Percentiles rank a stretch among this genome's conserved stretches.
Conservation (phyloP, 1,140 invertebrate genomes). For the Probaryconus sp. region DNA sequence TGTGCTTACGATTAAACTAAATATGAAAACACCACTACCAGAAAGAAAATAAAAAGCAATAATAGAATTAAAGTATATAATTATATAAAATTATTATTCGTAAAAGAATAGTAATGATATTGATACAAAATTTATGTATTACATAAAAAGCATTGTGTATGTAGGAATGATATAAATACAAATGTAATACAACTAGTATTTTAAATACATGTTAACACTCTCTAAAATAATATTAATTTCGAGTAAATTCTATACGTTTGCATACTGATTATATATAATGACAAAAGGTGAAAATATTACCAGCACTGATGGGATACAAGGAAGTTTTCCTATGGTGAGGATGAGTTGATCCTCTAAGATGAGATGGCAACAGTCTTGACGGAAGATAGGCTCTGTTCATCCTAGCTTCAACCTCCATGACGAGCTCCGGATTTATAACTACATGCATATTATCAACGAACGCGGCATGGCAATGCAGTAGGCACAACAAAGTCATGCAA, state of each 20-base stretch:
- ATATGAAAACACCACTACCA: slow-evolving; percentile 34
- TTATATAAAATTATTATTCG: slow-evolving; percentile 22
- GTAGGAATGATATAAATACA: slow-evolving; percentile 13
- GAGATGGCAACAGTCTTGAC: slow-evolving; percentile 80
- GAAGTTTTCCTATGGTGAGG: slow-evolving; percentile 76
- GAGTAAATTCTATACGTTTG: too few species aligned
- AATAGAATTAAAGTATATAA: slow-evolving; percentile 9
- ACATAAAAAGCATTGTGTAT: slow-evolving; percentile 42
- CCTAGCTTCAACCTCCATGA: slow-evolving; percentile 91
- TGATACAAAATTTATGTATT: slow-evolving; percentile 41
- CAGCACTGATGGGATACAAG: slow-evolving; percentile 73
- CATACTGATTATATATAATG: too few species aligned
- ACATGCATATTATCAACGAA: slow-evolving; percentile 78
- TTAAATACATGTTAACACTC: too few species aligned
- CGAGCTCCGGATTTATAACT: slow-evolving; percentile 92
- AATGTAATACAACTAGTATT: slow-evolving; percentile 1
- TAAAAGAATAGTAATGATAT: slow-evolving; percentile 31
- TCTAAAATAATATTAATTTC: too few species aligned
- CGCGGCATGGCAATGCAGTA: slow-evolving; percentile 73
- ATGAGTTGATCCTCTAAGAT: slow-evolving; percentile 72
- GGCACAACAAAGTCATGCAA: slow-evolving; percentile 80
- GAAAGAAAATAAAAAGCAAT: slow-evolving; percentile 39
- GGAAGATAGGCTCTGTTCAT: slow-evolving; percentile 90
- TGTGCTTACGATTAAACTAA: slow-evolving; percentile 29
- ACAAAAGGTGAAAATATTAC: slow-evolving; percentile 68